Evolutionary conservation across 2,888 invertebrate genomes (phyloP).

Genomic region (Galeruca laticollis): DNA sequence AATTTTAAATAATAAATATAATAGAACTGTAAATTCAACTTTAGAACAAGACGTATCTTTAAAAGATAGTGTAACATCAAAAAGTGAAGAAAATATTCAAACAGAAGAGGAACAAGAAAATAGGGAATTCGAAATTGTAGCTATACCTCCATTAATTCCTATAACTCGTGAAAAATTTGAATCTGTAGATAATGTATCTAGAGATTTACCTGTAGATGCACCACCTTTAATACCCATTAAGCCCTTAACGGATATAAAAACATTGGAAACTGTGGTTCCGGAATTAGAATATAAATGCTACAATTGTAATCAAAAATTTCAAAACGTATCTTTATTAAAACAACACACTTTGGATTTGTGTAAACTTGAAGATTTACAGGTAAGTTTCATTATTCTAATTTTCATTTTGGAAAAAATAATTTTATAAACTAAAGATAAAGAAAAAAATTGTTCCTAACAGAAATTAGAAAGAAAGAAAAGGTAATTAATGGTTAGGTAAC

Average conservation of each 20-base stretch:
- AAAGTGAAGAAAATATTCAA: too few relatives aligned
- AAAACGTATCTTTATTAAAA: slow-evolving; percentile 54
- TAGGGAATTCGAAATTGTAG: slow-evolving; percentile 49
- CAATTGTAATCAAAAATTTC: slow-evolving; percentile 57
- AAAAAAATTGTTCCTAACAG: too few relatives aligned
- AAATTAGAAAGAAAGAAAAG: too few relatives aligned
- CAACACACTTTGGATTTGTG: slow-evolving; percentile 57
- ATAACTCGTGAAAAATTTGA: slow-evolving; percentile 45
- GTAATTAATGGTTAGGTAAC: too few relatives aligned
- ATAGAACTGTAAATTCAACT: slow-evolving; percentile 55
- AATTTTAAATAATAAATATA: slow-evolving; percentile 47
- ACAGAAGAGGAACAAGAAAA: slow-evolving; percentile 47
- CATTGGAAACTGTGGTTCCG: slow-evolving; percentile 10
- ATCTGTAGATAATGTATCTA: slow-evolving; percentile 21
- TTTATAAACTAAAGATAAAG: too few relatives aligned
- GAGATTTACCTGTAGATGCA: slow-evolving; percentile 53
- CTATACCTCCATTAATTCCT: slow-evolving; percentile 61
- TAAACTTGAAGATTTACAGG: slow-evolving; percentile 45
- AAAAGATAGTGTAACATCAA: slow-evolving; percentile 23
- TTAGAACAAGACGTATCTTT: slow-evolving; percentile 48
- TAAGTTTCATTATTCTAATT: neutral
- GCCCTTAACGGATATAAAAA: slow-evolving; percentile 39
- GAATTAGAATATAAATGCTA: slow-evolving; percentile 56
- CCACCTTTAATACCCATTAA: slow-evolving; percentile 63
- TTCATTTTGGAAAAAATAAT: too few relatives aligned